Conservation (phyloP, 2,888 invertebrate species). For the Rhagonycha lutea region DNA sequence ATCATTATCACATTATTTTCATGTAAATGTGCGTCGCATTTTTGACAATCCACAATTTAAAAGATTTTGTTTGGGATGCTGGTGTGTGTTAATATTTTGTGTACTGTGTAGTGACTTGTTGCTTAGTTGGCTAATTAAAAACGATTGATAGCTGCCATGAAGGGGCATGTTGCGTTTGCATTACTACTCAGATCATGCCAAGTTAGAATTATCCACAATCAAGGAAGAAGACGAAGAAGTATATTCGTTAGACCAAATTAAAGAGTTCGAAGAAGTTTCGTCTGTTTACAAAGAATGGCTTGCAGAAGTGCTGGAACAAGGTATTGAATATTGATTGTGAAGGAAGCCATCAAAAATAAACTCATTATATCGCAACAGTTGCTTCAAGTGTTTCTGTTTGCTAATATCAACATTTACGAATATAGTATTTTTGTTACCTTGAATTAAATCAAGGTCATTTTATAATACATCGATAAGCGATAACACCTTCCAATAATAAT, state of each 20-base stretch:
- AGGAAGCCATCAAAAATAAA: neutral
- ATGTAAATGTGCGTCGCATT: neutral
- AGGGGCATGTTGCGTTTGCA: conserved; percentile 80
- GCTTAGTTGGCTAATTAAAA: neutral
- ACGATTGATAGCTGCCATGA: conserved; percentile 40
- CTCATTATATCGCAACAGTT: neutral
- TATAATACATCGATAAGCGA: neutral
- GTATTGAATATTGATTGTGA: conserved; percentile 46
- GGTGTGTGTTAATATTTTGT: neutral
- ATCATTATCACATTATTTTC: conserved; percentile 8
- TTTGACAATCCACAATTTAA: neutral
- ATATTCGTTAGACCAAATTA: conserved; percentile 82
- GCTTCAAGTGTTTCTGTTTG: neutral
- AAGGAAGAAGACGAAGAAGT: conserved; percentile 62
- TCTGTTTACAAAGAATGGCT: conserved; percentile 78
- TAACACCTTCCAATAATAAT: neutral
- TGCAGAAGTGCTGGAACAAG: conserved; percentile 71
- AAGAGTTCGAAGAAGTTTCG: conserved; percentile 82
- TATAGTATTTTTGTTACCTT: neutral
- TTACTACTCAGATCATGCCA: conserved; percentile 79
- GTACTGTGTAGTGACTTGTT: neutral
- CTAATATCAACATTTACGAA: neutral
- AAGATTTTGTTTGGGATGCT: neutral
- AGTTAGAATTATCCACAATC: conserved; percentile 64
- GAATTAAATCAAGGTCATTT: neutral